Evolutionary conservation across 1,140 invertebrate species (phyloP).

Genomic region (Drosophila mayri): DNA sequence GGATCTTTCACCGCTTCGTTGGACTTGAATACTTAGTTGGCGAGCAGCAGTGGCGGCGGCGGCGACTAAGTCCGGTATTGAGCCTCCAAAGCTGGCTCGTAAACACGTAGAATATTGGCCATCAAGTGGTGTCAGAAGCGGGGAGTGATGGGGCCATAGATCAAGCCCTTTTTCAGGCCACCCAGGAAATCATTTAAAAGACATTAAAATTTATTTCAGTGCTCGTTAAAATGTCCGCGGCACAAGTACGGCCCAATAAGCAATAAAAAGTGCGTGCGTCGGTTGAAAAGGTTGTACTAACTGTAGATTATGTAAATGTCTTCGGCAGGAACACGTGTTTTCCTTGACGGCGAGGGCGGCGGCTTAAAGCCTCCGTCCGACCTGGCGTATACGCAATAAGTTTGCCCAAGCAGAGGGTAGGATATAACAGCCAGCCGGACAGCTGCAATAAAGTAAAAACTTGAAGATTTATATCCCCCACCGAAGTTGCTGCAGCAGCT

Average conservation of each 20-base stretch:
- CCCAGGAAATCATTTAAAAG: constrained; percentile 74
- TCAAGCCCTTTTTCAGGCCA: constrained; percentile 53
- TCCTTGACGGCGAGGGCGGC: neutral
- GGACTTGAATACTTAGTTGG: constrained; percentile 28
- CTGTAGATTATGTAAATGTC: constrained; percentile 69
- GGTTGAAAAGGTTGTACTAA: constrained; percentile 38
- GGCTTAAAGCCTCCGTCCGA: constrained; percentile 45
- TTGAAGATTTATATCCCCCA: constrained; percentile 75
- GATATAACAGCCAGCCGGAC: constrained; percentile 16
- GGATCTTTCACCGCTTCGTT: constrained; percentile 11
- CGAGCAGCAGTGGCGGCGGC: neutral
- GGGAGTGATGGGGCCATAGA: constrained; percentile 47
- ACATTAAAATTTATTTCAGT: constrained; percentile 80
- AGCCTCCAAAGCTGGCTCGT: constrained; percentile 42
- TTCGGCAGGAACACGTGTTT: constrained; percentile 62
- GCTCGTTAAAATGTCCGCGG: constrained; percentile 73
- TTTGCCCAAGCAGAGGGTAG: constrained; percentile 11
- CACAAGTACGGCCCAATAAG: constrained; percentile 61
- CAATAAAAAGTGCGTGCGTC: constrained; percentile 71
- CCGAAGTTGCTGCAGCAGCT: constrained; percentile 49
- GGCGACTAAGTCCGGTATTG: constrained; percentile 27
- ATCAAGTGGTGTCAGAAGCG: constrained; percentile 38
- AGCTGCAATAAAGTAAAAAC: constrained; percentile 80
- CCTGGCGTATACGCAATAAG: constrained; percentile 65
- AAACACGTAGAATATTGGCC: constrained; percentile 68